Base-by-base conservation (phyloP, 2,888 invertebrate species). In the Plusia festucae region DNA sequence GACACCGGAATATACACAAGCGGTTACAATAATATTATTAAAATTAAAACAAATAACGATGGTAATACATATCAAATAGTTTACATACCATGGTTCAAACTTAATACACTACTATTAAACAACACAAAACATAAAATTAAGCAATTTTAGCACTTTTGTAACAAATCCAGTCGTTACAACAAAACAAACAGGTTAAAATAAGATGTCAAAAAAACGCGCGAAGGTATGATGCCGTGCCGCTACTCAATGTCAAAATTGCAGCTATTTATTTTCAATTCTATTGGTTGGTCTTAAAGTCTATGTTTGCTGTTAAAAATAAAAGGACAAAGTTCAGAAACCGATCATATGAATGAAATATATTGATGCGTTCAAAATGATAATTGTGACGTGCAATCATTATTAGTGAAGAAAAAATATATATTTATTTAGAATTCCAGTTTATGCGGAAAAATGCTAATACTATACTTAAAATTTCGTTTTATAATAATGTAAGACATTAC, bases 121-220 rank as follows among this genome's bases (percentile, higher is more conserved):
- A 60, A 22, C 54, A 53, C 22, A 60, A 53, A 15, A 60, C 66
- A 79, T 56, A 22, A 40, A 62, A 32, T 44, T 22, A 20, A 22
- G 53, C 32, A 27, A 46, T 53, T 62, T 16, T 56, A 53, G 60
- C 57, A 65, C 59, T 0, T 46, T 46, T 5, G 40, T 49, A 30
- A 20, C 8, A 0, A 13, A 24, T 27, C 11, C 27, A 11, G 57
- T 52, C 54, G 56, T 69, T 66, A 69, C 65, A 65, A 71, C 63
- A 69, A 60, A 70, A 68, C 59, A 81, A 81, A 72, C 72, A 78
- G 73, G 79, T 78, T 77, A 74, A 30, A 56, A 71, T 60, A 40
- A 18, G 53, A 53, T 79, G 84, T 84, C 82, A 82, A 82, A 79
- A 70, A 77, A 75, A 77, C 76, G 79, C 82, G 82, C 85, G 84